phyloP scores from a whole-genome alignment of 92 coral and sea anemone species.

The Porites cylindrica region DNA sequence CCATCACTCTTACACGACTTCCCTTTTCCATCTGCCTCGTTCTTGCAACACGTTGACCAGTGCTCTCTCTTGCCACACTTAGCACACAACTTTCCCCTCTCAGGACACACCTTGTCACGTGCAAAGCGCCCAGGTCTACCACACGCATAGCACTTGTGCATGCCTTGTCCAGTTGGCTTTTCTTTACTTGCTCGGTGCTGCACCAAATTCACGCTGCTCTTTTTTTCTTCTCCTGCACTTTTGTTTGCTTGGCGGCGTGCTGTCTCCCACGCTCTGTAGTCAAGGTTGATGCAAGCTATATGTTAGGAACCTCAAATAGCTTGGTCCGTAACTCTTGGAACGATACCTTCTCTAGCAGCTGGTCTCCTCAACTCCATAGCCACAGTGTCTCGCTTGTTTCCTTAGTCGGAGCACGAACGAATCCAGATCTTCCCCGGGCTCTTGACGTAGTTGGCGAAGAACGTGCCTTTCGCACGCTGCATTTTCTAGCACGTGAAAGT shows the following conservation, averaged over 20 bases:
- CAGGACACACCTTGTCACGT: no score
- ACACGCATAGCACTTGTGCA: no score
- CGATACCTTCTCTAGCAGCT: conserved; percentile 28
- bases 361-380: conserved; percentile 38
- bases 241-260: conserved; percentile 36
- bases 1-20: no score
- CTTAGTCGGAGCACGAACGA: conserved; percentile 14
- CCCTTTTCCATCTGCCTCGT: no score
- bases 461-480: conserved; percentile 34
- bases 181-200: no score
- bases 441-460: conserved; percentile 36
- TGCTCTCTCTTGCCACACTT: no score
- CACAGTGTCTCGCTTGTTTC: conserved; percentile 40
- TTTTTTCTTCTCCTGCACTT: conserved; percentile 3
- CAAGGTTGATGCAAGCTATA: conserved; percentile 29
- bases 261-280: conserved; percentile 34
- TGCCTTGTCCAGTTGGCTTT: no score
- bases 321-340: conserved; percentile 33
- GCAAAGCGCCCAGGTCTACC: no score
- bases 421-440: conserved; percentile 43
- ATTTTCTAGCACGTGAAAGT: conserved; percentile 29
- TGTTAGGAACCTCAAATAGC: conserved; percentile 34
- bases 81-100: no score
- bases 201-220: no score
- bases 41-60: no score